Percentiles rank a stretch among this genome's conserved stretches.
Evolutionary conservation across 2,113 vertebrate species (phyloP).

Genomic region (Paradoxurus hermaphroditus): DNA sequence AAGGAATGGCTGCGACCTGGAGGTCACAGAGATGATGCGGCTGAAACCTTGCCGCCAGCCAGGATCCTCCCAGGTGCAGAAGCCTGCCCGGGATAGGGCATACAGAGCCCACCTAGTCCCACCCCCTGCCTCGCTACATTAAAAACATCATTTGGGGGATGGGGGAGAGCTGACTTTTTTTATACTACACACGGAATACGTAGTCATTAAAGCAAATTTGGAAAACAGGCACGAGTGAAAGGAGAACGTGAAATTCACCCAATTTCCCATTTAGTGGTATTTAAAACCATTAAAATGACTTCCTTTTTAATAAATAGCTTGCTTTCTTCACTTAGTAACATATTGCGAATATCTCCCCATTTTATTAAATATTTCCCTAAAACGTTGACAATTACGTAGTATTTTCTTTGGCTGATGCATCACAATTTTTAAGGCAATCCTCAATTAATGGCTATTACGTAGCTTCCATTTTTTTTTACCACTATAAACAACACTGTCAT

Average conservation of each 20-base stretch:
- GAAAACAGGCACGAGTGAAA: neutral
- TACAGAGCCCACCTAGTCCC: fast-evolving
- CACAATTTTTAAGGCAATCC: neutral
- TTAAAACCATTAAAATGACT: neutral
- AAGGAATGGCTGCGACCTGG: neutral
- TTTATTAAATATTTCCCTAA: neutral
- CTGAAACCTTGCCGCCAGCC: no score
- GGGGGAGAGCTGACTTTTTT: neutral
- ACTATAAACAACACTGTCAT: neutral
- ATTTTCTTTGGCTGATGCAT: neutral
- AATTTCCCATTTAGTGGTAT: neutral
- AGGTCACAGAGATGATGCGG: neutral
- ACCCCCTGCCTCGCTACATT: neutral
- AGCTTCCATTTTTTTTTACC: neutral
- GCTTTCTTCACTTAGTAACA: neutral
- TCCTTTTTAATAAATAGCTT: neutral
- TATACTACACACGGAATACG: neutral
- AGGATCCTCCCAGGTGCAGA: neutral
- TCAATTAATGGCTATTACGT: neutral
- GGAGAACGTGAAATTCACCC: neutral
- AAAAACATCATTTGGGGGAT: neutral
- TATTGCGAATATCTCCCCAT: neutral
- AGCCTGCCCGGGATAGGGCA: neutral
- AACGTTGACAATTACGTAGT: neutral
- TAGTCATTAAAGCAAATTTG: neutral